A percentile compares a stretch with the other conserved stretches of the same genome.
Conservation (phyloP, 2,888 invertebrate species). For the Lasioglossum villosulum region DNA sequence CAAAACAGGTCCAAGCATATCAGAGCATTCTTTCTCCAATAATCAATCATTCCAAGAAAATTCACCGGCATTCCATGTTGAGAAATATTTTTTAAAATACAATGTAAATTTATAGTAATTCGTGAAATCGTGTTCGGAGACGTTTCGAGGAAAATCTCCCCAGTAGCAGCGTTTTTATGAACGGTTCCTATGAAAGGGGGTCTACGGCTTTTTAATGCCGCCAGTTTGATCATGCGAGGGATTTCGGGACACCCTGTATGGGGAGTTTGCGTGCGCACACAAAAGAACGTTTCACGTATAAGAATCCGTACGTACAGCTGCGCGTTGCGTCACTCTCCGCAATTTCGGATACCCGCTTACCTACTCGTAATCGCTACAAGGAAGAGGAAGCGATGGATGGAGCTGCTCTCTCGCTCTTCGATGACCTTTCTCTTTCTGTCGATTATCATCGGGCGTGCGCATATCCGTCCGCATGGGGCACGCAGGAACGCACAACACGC, state of each 20-base stretch:
- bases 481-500: conserved; percentile 54
- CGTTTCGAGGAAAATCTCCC: background rate
- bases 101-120: too few species aligned
- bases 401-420: conserved; percentile 35
- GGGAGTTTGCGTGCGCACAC: background rate
- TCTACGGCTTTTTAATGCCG: background rate
- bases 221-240: background rate
- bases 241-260: conserved; percentile 9
- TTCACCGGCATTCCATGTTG: background rate
- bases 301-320: conserved; percentile 51
- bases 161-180: background rate
- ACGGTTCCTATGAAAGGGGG: background rate
- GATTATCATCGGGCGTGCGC: conserved; percentile 62
- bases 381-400: conserved; percentile 66
- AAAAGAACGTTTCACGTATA: background rate
- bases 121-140: background rate
- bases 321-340: conserved; percentile 54
- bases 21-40: background rate
- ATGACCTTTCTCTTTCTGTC: conserved; percentile 69
- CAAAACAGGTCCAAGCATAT: background rate
- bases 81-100: too few species aligned
- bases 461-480: conserved; percentile 36
- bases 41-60: background rate
- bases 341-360: conserved; percentile 50
- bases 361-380: conserved; percentile 63